Base-by-base conservation (phyloP, 2,888 invertebrate species). In the Cryptocheilus praepositus region DNA sequence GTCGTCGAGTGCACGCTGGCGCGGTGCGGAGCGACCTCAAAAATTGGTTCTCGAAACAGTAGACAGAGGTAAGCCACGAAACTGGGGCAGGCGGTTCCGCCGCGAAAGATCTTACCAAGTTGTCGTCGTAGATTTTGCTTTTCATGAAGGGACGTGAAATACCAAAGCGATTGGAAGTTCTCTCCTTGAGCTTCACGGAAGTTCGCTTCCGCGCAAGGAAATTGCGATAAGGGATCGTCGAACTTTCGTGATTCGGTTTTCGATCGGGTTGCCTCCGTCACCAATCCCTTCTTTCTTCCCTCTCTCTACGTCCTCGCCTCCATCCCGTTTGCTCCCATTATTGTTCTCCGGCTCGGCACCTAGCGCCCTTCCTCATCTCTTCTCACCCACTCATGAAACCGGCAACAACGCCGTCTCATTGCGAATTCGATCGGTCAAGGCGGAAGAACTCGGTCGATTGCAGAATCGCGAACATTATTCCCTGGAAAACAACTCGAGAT, bases 391-490 rank as follows among this genome's bases (percentile, higher is more conserved):
- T 7, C 4, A 18, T 18, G 2, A 28, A 28, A 59, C 22, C 15
- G 25, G 43, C 51, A 54, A 28, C n/a, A 45, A 36, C n/a, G 56
- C 36, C 60, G 52, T 2, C 73, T 70, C 70, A 74, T 73, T 73
- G 73, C 64, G 73, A 73, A 70, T 73, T 74, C 68, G 74, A 64
- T 68, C 70, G 65, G 70, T 61, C 67, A 51, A 53, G 59, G 55
- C 70, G 73, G 59, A 57, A 59, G 64, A 74, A 53, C 18, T 70
- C 70, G 70, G 70, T 66, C 71, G 67, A 70, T 70, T 66, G 65
- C 65, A 49, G 61, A 76, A 76, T 76, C 76, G 59, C 58, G 64
- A 60, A 59, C 62, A 58, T 64, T 73, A 66, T 64, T 63, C 64
- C 53, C 61, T 2, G 46, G 53, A 62, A 56, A 56, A 65, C 63